A percentile compares a stretch with the other conserved stretches of the same genome.
phyloP scores from a whole-genome alignment of 2,797 vertebrate genomes.

The Bovichtus variegatus region DNA sequence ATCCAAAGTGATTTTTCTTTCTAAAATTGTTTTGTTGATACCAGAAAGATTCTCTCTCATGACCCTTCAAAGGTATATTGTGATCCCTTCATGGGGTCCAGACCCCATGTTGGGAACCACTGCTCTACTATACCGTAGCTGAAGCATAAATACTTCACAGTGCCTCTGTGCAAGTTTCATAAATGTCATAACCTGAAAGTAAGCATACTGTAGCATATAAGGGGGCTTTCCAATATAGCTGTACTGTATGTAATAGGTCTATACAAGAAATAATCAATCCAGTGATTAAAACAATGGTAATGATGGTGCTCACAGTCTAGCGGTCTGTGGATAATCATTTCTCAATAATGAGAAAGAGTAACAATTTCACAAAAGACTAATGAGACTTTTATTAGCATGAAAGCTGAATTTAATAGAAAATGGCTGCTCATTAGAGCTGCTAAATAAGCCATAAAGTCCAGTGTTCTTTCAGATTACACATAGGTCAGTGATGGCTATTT shows the following conservation, averaged over 20 bases:
- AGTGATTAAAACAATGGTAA: slow-evolving; percentile 39
- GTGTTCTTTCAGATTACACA: slow-evolving; percentile 25
- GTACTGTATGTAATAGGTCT: neutral
- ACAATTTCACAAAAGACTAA: slow-evolving; percentile 51
- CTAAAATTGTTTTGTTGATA: neutral
- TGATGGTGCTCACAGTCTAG: slow-evolving; percentile 38
- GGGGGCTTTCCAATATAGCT: neutral
- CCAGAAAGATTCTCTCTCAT: no score
- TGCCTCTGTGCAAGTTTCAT: no score
- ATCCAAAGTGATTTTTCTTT: neutral
- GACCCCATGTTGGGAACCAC: no score
- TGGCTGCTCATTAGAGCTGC: slow-evolving; percentile 33
- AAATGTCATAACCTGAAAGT: neutral
- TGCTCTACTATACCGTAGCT: no score
- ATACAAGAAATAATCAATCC: slow-evolving; percentile 12
- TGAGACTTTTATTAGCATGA: slow-evolving; percentile 39
- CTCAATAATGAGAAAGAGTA: slow-evolving; percentile 59
- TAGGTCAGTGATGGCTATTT: neutral
- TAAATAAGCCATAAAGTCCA: slow-evolving; percentile 32
- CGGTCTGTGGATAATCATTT: slow-evolving; percentile 41
- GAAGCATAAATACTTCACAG: neutral
- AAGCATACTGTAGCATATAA: neutral
- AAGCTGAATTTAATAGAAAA: slow-evolving; percentile 43
- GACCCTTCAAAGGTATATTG: no score
- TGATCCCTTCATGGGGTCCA: no score